Evolutionary conservation across 2,888 invertebrate species (phyloP), one percentile per base, ranked within the genome.

Genomic region (Ichneumoninae sp.): DNA sequence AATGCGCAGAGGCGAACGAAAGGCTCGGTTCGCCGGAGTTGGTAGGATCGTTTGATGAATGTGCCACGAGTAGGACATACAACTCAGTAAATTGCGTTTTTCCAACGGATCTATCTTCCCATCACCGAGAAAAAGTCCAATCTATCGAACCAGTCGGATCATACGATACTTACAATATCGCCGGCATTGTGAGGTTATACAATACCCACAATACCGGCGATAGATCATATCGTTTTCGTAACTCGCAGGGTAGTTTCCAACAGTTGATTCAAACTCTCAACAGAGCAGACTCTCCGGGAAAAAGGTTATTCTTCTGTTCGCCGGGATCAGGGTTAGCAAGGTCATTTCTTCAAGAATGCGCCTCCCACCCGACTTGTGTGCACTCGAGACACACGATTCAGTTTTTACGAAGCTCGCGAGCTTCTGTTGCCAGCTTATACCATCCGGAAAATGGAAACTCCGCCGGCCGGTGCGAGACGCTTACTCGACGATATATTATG

Each of bases 361-460:
- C 19, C 19, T 74, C 0, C 19, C 5, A 16, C 8, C 16, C 16
- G 40, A 40, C 44, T 7, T 5, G 13, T 26, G 33, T 62, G 33
- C 50, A 36, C 36, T 30, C 47, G 47, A 47, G 60, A 60, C 36
- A 36, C 6, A 50, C 60, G 52, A 57, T 75, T 47, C 19, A 80
- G 71, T 60, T 16, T 69, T 75, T 52, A 60, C 19, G 33, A 50
- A 19, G 2, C 40, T 57, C 36, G 44, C 8, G 44, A 40, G 19
- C 54, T 54, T 36, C 71, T 54, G 72, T 74, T 30, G 65, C 16
- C 13, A 80, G 82, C 60, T 83, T 81, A 60, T 60, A 77, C 78
- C 77, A 79, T 69, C 78, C 72, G 79, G 79, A 77, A 83, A 85
- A 86, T 83, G 85, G 79, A 86, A 82, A 79, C 81, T 77, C 76